A percentile compares a stretch with the other conserved stretches of the same genome.
Conservation (phyloP, 2,113 vertebrate species). For the Tragelaphus strepsiceros region DNA sequence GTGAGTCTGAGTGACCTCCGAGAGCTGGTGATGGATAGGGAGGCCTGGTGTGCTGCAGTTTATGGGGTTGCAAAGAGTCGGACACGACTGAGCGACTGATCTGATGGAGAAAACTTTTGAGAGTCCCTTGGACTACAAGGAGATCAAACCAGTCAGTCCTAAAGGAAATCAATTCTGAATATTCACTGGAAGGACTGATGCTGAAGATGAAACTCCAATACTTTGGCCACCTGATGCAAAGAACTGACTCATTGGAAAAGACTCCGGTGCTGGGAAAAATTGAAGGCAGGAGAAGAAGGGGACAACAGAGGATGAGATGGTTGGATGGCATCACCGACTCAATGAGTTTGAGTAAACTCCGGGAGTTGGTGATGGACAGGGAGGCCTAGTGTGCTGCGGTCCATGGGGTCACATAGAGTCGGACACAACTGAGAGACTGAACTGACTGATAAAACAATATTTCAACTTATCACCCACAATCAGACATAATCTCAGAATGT, state of each 20-base stretch:
- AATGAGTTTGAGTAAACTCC: neutral
- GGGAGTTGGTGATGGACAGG: neutral
- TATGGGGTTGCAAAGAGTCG: too few species aligned
- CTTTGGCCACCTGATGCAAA: neutral
- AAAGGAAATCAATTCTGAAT: neutral
- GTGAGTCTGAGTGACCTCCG: too few species aligned
- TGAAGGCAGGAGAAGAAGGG: neutral
- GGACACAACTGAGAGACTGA: neutral
- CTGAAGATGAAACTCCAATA: neutral
- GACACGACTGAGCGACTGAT: too few species aligned
- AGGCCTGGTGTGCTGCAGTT: too few species aligned
- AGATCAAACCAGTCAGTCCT: neutral
- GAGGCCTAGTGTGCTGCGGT: neutral
- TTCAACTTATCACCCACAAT: neutral
- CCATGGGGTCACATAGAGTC: neutral
- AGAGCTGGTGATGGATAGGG: too few species aligned
- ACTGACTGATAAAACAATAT: neutral
- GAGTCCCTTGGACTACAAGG: neutral
- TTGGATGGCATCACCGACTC: neutral
- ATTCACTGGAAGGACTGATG: neutral
- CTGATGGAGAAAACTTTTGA: neutral
- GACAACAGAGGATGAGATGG: neutral
- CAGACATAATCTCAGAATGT: neutral
- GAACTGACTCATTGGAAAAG: neutral
- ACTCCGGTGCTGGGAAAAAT: neutral